Base-by-base conservation (phyloP, 2,797 vertebrate species). In the Enteromius mattozi region DNA sequence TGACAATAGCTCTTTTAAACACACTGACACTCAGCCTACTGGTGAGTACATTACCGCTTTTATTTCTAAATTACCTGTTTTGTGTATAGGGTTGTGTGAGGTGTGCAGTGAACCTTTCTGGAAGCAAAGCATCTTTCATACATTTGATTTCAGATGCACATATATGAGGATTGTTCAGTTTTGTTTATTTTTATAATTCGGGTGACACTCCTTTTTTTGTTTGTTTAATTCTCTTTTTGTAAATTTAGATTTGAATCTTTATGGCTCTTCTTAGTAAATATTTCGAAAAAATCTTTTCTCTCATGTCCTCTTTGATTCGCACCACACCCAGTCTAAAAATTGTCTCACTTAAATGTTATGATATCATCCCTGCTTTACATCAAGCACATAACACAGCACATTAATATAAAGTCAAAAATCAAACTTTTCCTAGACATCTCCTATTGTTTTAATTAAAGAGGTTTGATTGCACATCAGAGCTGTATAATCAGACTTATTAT, bases 11-110 rank as follows among this genome's bases (percentile, higher is more conserved):
- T 61, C 17, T 33, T 54, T 72, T 17, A 61, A 42, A n/a, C 51
- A 72, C 13, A 47, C 24, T 33, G 24, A 72, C 45, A 27, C 40
- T 47, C 51, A 14, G 63, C 16, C 16, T 17, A 27, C 65, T n/a
- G 80, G 80, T 81, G 54, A 81, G 80, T 81, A 72, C 68, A 72
- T 61, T 59, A 59, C 14, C 0, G 1, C 3, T 61, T 72, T 45
- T 16, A 33, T 45, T 27, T 42, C 6, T 30, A 16, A 21, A 80
- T 40, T 10, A 66, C 63, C 30, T 35, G 63, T 35, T 33, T 37
- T 21, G 10, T 35, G 61, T 30, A 63, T 63, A 66, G 2, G 56
- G 56, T 61, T 61, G 16, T 19, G 30, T 19, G 63, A 33, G 61
- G 14, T 30, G 13, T 33, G 14, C 17, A 6, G 2, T 66, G 30